These are phyloP conservation scores for Oreochromis mossambicus DNA, from an alignment of 2,797 vertebrate genomes.

Conservation along the genomic window DNA sequence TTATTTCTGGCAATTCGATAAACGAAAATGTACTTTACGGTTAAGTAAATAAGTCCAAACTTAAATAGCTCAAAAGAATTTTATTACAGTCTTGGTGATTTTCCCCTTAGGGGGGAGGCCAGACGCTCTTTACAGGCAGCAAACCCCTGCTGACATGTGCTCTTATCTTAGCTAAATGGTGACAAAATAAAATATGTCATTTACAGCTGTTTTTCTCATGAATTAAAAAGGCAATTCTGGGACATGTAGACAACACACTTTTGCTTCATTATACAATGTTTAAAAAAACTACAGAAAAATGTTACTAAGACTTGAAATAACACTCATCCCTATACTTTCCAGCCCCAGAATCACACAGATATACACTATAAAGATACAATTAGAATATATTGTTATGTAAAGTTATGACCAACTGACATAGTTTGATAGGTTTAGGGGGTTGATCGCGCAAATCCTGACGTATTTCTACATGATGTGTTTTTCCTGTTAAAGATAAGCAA, in stretches of 20 bases:
- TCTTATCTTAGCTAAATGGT: neutral
- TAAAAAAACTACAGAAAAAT: neutral
- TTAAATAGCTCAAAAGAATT: neutral
- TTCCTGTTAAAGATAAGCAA: neutral
- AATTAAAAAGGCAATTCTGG: neutral
- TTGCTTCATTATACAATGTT: neutral
- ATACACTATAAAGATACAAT: neutral
- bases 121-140: neutral
- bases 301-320: neutral
- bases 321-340: neutral
- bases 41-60: neutral
- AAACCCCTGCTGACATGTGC: neutral
- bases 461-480: fast-evolving
- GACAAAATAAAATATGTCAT: neutral
- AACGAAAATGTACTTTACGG: neutral
- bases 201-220: neutral
- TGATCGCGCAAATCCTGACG: fast-evolving
- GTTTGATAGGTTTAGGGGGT: neutral
- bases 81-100: neutral
- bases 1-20: neutral
- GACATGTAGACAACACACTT: neutral
- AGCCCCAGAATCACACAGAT: neutral
- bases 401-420: neutral
- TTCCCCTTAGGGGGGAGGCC: neutral
- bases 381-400: neutral